These are phyloP conservation scores for Rhyacichthys aspro DNA, from an alignment of 2,797 vertebrate genomes.

Conservation along the genomic window DNA sequence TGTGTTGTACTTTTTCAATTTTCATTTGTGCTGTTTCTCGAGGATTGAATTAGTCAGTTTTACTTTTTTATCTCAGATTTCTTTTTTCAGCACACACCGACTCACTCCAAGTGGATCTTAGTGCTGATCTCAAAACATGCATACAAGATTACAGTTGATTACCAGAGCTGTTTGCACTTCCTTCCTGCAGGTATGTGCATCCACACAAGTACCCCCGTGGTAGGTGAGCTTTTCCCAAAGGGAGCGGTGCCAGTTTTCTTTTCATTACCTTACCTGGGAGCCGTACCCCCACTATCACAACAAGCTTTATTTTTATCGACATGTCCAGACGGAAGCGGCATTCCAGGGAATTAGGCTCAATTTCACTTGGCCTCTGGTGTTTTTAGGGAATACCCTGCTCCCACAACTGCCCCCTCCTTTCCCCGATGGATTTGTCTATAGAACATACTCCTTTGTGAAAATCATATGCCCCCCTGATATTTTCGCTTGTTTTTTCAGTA, in stretches of 20 bases:
- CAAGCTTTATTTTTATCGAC: slow-evolving; percentile 80
- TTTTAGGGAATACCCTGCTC: slow-evolving; percentile 68
- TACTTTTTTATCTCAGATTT: slow-evolving; percentile 20
- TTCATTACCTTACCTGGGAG: slow-evolving; percentile 75
- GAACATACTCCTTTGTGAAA: slow-evolving; percentile 30
- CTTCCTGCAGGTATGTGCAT: slow-evolving; percentile 28
- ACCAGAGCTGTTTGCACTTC: slow-evolving; percentile 11
- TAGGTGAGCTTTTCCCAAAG: slow-evolving; percentile 64
- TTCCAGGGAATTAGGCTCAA: slow-evolving; percentile 83
- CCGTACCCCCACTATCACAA: slow-evolving; percentile 75
- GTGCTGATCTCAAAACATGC: slow-evolving; percentile 6
- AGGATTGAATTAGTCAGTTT: slow-evolving; percentile 1
- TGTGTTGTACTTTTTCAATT: not conserved
- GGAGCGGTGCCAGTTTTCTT: slow-evolving; percentile 73
- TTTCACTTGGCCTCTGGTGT: slow-evolving; percentile 80
- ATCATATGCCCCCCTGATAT: slow-evolving; percentile 38
- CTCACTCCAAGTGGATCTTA: slow-evolving; percentile 44
- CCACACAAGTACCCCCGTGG: slow-evolving; percentile 41
- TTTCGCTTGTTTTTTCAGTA: slow-evolving; percentile 39
- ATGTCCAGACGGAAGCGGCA: slow-evolving; percentile 77
- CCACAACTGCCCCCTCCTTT: slow-evolving; percentile 33
- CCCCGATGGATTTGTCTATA: slow-evolving; percentile 17
- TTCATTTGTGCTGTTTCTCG: not conserved
- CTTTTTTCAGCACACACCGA: slow-evolving; percentile 43
- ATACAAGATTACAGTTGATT: slow-evolving; percentile 13